Base-by-base conservation (phyloP, 2,888 invertebrate species). In the Drosophila phalerata region DNA sequence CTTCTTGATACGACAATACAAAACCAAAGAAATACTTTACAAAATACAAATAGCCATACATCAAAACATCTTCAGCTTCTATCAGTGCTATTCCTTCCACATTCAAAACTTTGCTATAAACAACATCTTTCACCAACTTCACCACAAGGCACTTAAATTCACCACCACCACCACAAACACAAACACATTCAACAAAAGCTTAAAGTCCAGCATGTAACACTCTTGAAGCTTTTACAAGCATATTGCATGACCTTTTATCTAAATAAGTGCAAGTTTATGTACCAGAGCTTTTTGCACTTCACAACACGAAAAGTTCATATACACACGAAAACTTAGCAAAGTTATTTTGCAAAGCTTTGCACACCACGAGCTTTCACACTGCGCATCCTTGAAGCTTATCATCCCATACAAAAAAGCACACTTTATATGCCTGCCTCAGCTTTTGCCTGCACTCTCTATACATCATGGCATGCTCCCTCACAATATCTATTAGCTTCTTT, bases 171-270 rank as follows among this genome's bases (percentile, higher is more conserved):
- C 30, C n/a, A 37, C 32, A 32, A 40, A 34, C 47, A 25, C 8
- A 19, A 28, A 10, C n/a, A 38, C 28, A 13, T 8, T 48, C 13
- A 4, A 10, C 19, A 6, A 45, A 37, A 57, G 49, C 64, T 72
- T 43, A 2, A 37, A 42, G 60, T 19, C 22, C n/a, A 22, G 66
- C 73, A 73, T 66, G 72, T 9, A 5, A 38, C 19, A 56, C 19
- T 17, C 19, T n/a, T 38, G 55, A 72, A 28, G 30, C 64, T 62
- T 68, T 72, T 52, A 43, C 17, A 56, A 34, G 5, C 22, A 43
- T 25, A 38, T 38, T 47, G 47, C 57, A 47, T 58, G 57, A 28
- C 1, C 25, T 37, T 25, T 13, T 37, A 4, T 5, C 17, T 30
- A 8, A 3, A n/a, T 5, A 2, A 34, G 28, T 22, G 30, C 38